Base-by-base conservation (phyloP, 2,797 vertebrate species). In the Neosalanx taihuensis region DNA sequence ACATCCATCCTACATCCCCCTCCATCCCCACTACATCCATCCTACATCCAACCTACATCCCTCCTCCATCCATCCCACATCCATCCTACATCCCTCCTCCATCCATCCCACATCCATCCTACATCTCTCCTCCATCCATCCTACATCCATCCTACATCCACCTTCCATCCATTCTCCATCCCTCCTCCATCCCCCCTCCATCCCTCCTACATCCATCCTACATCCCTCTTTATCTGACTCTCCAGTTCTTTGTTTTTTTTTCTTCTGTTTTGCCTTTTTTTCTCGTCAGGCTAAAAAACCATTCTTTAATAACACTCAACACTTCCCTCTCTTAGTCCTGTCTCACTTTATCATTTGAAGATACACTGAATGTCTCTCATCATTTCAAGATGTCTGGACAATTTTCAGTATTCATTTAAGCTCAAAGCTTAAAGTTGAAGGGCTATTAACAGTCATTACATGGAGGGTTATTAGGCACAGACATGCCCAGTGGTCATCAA, bases 401-500 rank as follows among this genome's bases (percentile, higher is more conserved):
- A 80, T 80, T 84, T 87, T 88, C 86, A 89, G 86, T 88, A 86
- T 91, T 91, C 90, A 85, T 86, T 91, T 84, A 84, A 86, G 81
- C 86, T 87, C 82, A 87, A 90, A 91, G 86, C 87, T 86, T 89
- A 26, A 26, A 26, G 85, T 90, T 90, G 90, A 86, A 84, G 85
- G 81, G 80, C 83, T 83, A 91, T 91, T 92, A 91, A 89, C 87
- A 86, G 83, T 87, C 85, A 91, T 92, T 89, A 89, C 83, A 87
- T 82, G 84, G 74, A 67, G 85, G 10, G 74, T 89, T 88, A 89
- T 90, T 88, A 88, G 74, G 78, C 82, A 61, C 74, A 79, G 84
- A 67, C 75, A 41, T 86, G 74, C 80, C 86, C 72, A 68, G 53
- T 68, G 26, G 49, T 46, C 65, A 56, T n/a, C 30, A 56, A n/a